phyloP scores from a whole-genome alignment of 2,888 invertebrate genomes.

The Onthophagus sagittarius region DNA sequence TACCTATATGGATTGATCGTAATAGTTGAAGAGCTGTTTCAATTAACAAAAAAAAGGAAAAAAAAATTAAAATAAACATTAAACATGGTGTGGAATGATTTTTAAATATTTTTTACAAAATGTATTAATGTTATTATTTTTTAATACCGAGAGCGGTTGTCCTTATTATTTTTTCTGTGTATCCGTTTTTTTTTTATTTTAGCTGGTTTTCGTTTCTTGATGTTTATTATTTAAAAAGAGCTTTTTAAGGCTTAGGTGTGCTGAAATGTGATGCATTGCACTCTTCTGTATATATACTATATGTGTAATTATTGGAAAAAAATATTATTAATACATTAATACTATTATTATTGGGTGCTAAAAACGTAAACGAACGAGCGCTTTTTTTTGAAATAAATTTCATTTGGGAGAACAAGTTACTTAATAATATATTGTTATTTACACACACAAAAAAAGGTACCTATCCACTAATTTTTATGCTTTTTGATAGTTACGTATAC shows the following conservation, averaged over 20 bases:
- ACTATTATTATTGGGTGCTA: constrained; percentile 41
- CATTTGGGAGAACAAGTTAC: constrained; percentile 4
- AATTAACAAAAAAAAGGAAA: background rate
- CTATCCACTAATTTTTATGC: constrained; percentile 17
- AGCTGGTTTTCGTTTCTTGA: background rate
- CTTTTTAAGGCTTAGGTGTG: constrained; percentile 44
- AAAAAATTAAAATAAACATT: background rate
- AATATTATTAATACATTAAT: constrained; percentile 24
- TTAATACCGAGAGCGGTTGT: background rate
- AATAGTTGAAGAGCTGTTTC: background rate
- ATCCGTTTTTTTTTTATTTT: background rate
- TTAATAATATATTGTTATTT: constrained; percentile 19
- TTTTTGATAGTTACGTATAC: constrained; percentile 23
- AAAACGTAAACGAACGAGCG: constrained; percentile 19
- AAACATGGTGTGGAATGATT: constrained; percentile 9
- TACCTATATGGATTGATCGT: constrained; percentile 35
- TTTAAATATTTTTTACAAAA: constrained; percentile 14
- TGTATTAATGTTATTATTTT: constrained; percentile 34
- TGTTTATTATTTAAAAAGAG: constrained; percentile 31
- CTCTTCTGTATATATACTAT: constrained; percentile 41
- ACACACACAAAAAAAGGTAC: constrained; percentile 17
- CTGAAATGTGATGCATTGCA: constrained; percentile 46
- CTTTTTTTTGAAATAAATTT: constrained; percentile 33
- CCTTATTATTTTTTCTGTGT: background rate
- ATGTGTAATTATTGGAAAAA: constrained; percentile 30